Percentiles rank a stretch among this genome's conserved stretches.
Evolutionary conservation across 2,888 invertebrate genomes (phyloP).

Genomic region (Vanessa cardui): DNA sequence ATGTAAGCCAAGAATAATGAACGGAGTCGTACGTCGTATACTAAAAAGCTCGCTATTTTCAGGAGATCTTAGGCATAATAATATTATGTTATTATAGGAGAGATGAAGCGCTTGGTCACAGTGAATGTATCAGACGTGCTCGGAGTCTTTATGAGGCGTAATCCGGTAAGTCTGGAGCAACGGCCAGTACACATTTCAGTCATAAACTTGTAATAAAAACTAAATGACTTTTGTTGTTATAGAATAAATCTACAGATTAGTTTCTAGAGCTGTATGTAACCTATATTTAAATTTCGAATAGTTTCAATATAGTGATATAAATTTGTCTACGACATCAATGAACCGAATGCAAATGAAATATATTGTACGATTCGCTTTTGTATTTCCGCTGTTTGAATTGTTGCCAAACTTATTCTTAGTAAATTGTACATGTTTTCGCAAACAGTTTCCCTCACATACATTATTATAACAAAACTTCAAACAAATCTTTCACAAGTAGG

Average conservation of each 20-base stretch:
- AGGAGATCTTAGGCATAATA: slow-evolving; percentile 20
- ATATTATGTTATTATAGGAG: slow-evolving; percentile 37
- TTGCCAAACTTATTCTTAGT: slow-evolving; percentile 14
- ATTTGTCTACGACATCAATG: background rate
- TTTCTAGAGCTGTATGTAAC: background rate
- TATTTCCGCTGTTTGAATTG: slow-evolving; percentile 15
- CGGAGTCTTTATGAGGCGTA: slow-evolving; percentile 25
- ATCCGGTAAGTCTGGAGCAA: slow-evolving; percentile 13
- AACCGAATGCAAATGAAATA: background rate
- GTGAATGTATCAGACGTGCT: slow-evolving; percentile 34
- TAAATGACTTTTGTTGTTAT: slow-evolving; percentile 4
- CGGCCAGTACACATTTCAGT: slow-evolving; percentile 8
- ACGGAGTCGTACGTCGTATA: background rate
- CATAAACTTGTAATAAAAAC: slow-evolving; percentile 7
- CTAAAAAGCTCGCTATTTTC: slow-evolving; percentile 5
- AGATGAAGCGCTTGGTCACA: slow-evolving; percentile 41
- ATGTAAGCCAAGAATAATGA: background rate
- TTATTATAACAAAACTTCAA: slow-evolving; percentile 17
- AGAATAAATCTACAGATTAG: background rate
- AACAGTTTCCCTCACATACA: slow-evolving; percentile 6
- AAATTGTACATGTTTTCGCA: slow-evolving; percentile 19
- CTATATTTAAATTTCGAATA: background rate
- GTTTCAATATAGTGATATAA: too few species aligned
- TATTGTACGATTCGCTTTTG: background rate
- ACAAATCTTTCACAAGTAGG: slow-evolving; percentile 10